Conservation (phyloP, 1,140 invertebrate species). For the Cherax destructor region DNA sequence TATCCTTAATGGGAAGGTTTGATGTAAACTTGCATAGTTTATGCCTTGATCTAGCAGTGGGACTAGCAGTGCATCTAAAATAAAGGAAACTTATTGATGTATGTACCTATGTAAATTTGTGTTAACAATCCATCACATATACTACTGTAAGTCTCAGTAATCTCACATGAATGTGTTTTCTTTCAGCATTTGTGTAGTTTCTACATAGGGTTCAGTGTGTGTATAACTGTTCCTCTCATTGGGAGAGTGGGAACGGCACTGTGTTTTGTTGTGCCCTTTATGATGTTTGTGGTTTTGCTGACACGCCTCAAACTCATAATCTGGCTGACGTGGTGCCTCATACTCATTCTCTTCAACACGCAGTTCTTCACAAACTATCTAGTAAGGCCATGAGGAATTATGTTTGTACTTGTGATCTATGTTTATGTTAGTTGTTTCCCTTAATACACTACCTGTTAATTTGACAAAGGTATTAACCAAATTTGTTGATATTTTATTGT, state of each 20-base stretch:
- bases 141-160: no score
- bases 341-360: slow-evolving; percentile 66
- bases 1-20: no score
- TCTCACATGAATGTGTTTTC: background rate
- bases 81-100: no score
- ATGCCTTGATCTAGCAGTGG: no score
- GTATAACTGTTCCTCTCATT: slow-evolving; percentile 34
- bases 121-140: no score
- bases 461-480: no score
- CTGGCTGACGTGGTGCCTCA: slow-evolving; percentile 68
- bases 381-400: slow-evolving; percentile 26
- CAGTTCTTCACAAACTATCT: slow-evolving; percentile 49
- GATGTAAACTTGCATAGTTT: no score
- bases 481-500: no score
- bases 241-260: slow-evolving; percentile 56
- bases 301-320: slow-evolving; percentile 61
- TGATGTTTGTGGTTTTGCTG: slow-evolving; percentile 67
- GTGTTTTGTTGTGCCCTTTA: slow-evolving; percentile 51
- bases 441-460: no score
- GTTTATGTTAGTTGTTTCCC: no score
- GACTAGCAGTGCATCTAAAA: no score
- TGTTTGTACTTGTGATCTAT: background rate
- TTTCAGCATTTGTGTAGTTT: slow-evolving; percentile 65
- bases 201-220: slow-evolving; percentile 67
- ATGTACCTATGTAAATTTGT: no score